Percentiles rank a stretch among this genome's conserved stretches.
Evolutionary conservation across 2,888 invertebrate species (phyloP).

Genomic region (Orthosia gothica): DNA sequence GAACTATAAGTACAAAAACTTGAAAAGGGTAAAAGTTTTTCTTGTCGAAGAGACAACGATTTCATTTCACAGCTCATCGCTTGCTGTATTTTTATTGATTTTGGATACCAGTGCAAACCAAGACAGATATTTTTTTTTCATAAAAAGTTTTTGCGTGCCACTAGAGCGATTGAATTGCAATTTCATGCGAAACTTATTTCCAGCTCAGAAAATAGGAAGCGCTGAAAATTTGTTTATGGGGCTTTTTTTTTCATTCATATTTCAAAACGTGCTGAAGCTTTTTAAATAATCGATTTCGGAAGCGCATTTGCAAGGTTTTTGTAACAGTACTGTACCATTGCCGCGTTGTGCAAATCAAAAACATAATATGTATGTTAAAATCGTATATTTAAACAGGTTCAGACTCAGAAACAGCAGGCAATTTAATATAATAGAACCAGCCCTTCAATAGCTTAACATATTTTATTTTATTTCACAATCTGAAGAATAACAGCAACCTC

Average conservation of each 20-base stretch:
- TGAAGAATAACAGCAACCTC: too few relatives aligned
- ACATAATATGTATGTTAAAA: too few relatives aligned
- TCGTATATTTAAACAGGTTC: too few relatives aligned
- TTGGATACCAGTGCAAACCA: not conserved
- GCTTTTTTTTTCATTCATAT: not conserved
- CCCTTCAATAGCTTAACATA: too few relatives aligned
- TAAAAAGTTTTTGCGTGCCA: not conserved
- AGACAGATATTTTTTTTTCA: not conserved
- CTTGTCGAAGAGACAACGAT: not conserved
- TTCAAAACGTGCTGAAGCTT: not conserved
- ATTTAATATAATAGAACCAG: not conserved
- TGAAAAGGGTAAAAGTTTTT: not conserved
- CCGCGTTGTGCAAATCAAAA: too few relatives aligned
- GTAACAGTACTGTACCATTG: too few relatives aligned
- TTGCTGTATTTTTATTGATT: not conserved
- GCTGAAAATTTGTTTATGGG: not conserved
- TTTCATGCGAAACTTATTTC: not conserved
- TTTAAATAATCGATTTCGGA: too few relatives aligned
- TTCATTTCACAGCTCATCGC: conserved; percentile 21
- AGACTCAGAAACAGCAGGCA: too few relatives aligned
- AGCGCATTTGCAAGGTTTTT: too few relatives aligned
- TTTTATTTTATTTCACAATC: too few relatives aligned
- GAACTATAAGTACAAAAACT: conserved; percentile 1
- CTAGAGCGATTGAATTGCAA: too few relatives aligned
- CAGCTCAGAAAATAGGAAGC: not conserved